These are phyloP conservation scores for Caenorhabditis latens DNA, from an alignment of 1,140 invertebrate genomes.

Conservation along the genomic window DNA sequence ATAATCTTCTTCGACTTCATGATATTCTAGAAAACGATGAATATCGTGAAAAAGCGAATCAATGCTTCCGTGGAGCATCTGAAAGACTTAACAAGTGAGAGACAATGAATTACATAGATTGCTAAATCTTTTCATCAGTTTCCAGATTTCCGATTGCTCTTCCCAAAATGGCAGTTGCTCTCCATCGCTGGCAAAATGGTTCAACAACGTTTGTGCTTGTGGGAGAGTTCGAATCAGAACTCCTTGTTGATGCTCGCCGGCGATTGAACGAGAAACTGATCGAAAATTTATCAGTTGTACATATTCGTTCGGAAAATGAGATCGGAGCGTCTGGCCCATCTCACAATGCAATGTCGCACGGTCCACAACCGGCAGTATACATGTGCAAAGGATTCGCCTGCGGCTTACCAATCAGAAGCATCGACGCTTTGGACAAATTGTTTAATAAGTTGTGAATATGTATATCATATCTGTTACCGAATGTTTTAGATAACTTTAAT, in stretches of 20 bases:
- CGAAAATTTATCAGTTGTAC: constrained; percentile 9
- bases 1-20: constrained; percentile 86
- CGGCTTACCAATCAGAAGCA: neutral
- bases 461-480: neutral
- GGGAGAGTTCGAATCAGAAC: neutral
- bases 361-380: constrained; percentile 42
- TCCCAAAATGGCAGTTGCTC: constrained; percentile 32
- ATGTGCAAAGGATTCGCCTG: constrained; percentile 54
- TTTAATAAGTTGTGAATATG: neutral
- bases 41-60: constrained; percentile 29
- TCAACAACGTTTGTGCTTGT: constrained; percentile 37
- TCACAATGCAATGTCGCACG: constrained; percentile 19
- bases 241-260: neutral
- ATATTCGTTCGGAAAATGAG: constrained; percentile 35
- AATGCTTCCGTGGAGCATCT: constrained; percentile 43
- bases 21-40: constrained; percentile 81
- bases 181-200: constrained; percentile 1
- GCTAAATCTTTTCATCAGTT: too few relatives aligned
- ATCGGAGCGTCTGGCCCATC: constrained; percentile 9
- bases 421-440: constrained; percentile 13
- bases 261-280: constrained; percentile 17
- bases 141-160: constrained; percentile 9
- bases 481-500: neutral
- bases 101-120: too few relatives aligned
- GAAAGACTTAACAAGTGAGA: constrained; percentile 14